These are phyloP conservation scores for Odobenus rosmarus DNA, from an alignment of 2,113 vertebrate genomes.

Conservation along the genomic window DNA sequence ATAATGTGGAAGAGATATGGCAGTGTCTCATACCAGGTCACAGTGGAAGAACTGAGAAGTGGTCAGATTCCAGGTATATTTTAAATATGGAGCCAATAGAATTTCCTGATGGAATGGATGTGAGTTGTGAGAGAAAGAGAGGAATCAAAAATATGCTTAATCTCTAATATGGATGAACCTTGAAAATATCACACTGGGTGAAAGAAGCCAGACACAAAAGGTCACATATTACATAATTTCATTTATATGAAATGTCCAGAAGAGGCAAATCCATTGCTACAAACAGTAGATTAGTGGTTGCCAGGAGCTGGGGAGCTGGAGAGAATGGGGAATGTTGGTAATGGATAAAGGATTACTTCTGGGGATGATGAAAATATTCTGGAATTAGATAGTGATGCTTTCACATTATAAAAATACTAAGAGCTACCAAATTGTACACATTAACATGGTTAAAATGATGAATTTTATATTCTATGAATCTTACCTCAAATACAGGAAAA, in stretches of 20 bases:
- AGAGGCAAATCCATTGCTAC: not conserved
- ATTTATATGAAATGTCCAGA: not conserved
- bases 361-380: not conserved
- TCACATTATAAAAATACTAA: not conserved
- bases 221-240: not conserved
- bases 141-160: not conserved
- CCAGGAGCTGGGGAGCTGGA: not conserved
- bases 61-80: not conserved
- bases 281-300: not conserved
- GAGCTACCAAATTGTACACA: not conserved
- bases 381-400: not conserved
- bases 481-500: not conserved
- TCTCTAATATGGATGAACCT: not conserved
- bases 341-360: not conserved
- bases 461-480: not conserved
- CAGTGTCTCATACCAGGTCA: too few species aligned
- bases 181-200: not conserved
- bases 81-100: not conserved
- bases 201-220: not conserved
- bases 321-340: not conserved
- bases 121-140: not conserved
- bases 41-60: not conserved
- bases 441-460: not conserved
- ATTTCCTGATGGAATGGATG: not conserved
- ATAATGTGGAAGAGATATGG: not conserved